phyloP scores from a whole-genome alignment of 2,797 vertebrate genomes.

The Sebastes steindachneri region DNA sequence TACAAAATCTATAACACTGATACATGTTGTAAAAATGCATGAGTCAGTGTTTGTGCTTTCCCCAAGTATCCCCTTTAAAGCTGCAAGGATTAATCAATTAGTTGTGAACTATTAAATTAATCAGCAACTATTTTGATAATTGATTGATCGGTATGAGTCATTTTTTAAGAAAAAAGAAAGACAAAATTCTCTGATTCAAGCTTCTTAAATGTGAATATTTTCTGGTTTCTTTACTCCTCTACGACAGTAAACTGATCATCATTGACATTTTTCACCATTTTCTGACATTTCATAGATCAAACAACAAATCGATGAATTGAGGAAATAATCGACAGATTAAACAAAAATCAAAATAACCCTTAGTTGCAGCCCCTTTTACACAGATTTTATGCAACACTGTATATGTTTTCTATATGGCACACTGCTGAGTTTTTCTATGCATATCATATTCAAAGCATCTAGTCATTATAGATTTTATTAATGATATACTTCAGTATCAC shows the following conservation, averaged over 20 bases:
- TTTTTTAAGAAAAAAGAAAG: neutral
- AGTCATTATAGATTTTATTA: neutral
- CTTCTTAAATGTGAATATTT: neutral
- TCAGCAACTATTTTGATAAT: neutral
- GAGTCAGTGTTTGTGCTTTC: neutral
- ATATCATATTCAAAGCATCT: neutral
- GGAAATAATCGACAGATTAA: neutral
- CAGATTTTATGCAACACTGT: neutral
- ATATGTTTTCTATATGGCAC: neutral
- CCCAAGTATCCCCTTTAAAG: neutral
- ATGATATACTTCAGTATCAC: neutral
- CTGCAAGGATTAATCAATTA: neutral
- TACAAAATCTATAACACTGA: neutral
- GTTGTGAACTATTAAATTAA: too few relatives aligned
- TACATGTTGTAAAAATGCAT: neutral
- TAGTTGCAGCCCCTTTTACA: neutral
- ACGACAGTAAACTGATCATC: neutral
- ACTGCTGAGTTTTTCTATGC: neutral
- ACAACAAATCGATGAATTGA: neutral
- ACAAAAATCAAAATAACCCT: neutral
- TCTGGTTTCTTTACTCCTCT: neutral
- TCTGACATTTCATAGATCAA: neutral
- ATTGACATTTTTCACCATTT: neutral
- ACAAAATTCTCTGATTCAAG: neutral
- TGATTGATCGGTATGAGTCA: neutral